Conservation (phyloP, 2,113 vertebrate genomes). For the Climacteris rufus region DNA sequence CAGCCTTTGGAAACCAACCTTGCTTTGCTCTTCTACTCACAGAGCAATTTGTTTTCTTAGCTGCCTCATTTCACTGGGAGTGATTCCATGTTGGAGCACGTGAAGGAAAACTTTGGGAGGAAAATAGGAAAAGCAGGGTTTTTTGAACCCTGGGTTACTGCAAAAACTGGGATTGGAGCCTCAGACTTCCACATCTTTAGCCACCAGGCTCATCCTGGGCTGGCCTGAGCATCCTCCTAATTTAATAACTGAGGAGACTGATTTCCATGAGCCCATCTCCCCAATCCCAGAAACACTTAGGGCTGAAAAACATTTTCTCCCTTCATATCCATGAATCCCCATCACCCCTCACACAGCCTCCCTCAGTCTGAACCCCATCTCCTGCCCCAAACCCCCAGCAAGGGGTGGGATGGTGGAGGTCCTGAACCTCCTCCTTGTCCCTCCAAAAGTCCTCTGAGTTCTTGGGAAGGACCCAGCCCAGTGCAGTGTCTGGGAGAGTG, state of each 20-base stretch:
- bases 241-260: not conserved
- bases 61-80: not conserved
- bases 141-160: not conserved
- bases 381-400: not conserved
- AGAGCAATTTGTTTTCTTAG: not conserved
- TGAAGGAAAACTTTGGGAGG: not conserved
- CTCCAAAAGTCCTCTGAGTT: not conserved
- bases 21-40: not conserved
- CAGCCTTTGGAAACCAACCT: not conserved
- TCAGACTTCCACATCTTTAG: not conserved
- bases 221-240: not conserved
- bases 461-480: not conserved
- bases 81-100: not conserved
- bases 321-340: not conserved
- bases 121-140: not conserved
- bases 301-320: not conserved
- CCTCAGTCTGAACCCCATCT: not conserved
- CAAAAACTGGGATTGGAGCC: not conserved
- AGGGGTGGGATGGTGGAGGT: not conserved
- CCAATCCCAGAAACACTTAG: not conserved
- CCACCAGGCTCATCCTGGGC: not conserved
- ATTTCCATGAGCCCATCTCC: not conserved
- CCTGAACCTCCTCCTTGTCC: not conserved
- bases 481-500: not conserved
- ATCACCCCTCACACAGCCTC: not conserved